A percentile compares a stretch with the other conserved stretches of the same genome.
Conservation (phyloP, 2,113 vertebrate species). For the Dermatemys mawii region DNA sequence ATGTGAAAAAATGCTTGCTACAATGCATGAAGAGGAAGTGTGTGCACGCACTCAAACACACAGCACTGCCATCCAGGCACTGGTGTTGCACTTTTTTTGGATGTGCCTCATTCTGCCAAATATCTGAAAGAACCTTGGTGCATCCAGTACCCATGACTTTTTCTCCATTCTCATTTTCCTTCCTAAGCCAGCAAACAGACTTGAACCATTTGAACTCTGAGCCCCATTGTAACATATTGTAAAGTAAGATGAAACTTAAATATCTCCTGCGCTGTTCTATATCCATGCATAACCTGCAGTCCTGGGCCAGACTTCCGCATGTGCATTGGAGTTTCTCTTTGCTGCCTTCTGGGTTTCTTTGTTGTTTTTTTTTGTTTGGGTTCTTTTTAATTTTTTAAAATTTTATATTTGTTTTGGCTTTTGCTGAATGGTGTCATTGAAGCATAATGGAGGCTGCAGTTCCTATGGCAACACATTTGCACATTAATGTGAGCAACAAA, state of each 20-base stretch:
- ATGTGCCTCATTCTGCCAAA: constrained; percentile 75
- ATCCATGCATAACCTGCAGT: constrained; percentile 79
- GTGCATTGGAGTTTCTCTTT: constrained; percentile 82
- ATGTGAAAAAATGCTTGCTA: constrained; percentile 59
- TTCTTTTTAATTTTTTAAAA: background rate
- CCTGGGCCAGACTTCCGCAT: constrained; percentile 86
- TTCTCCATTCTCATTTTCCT: constrained; percentile 73
- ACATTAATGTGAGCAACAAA: constrained; percentile 68
- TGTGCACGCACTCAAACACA: constrained; percentile 67
- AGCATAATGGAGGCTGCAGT: constrained; percentile 75
- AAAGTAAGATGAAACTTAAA: constrained; percentile 64
- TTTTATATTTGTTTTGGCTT: constrained; percentile 72
- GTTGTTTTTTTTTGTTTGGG: background rate
- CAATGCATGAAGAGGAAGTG: constrained; percentile 75
- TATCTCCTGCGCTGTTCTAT: constrained; percentile 72
- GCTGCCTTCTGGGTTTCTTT: constrained; percentile 75
- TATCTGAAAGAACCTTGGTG: constrained; percentile 68
- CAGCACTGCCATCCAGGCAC: constrained; percentile 70
- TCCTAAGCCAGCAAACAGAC: constrained; percentile 85
- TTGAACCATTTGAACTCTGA: constrained; percentile 70
- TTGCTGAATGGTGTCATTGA: constrained; percentile 81
- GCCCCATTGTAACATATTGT: constrained; percentile 71
- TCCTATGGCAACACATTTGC: constrained; percentile 76
- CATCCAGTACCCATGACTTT: constrained; percentile 66
- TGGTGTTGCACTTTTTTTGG: constrained; percentile 70